Percentiles rank a stretch among this genome's conserved stretches.
These are phyloP conservation scores for Chaetoderma sp. DNA, from an alignment of 2,888 invertebrate species.

Conservation along the genomic window DNA sequence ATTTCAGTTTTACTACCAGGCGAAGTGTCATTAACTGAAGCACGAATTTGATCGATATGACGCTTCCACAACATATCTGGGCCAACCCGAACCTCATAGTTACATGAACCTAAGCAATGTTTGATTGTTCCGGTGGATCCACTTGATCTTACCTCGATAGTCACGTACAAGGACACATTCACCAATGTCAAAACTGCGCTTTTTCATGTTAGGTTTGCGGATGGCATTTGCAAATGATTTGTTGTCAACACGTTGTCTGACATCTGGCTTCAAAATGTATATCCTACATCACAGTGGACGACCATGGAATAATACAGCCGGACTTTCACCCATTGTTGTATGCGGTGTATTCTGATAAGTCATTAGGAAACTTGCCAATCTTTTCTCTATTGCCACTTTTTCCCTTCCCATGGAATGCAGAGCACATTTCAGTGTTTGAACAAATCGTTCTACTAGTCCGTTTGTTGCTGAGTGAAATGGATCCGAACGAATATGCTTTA, in stretches of 20 bases:
- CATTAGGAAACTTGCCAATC: constrained; percentile 5
- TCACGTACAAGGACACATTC: neutral
- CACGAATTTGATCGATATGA: no score
- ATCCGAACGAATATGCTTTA: constrained; percentile 22
- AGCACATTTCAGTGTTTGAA: constrained; percentile 15
- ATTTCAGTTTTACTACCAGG: no score
- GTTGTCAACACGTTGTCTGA: neutral
- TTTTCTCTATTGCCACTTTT: neutral
- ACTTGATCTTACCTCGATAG: neutral
- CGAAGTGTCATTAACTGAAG: no score
- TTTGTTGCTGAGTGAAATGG: constrained; percentile 25
- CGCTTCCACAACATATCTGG: no score
- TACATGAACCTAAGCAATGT: no score
- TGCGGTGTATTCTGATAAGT: constrained; percentile 21
- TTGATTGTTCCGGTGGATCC: no score
- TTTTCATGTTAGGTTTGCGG: neutral
- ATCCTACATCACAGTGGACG: neutral
- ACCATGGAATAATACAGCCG: neutral
- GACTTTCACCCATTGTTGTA: constrained; percentile 13
- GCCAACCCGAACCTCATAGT: no score
- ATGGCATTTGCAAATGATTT: neutral
- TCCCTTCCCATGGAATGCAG: neutral
- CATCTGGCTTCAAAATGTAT: neutral
- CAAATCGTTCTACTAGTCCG: constrained; percentile 20
- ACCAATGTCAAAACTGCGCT: neutral